Evolutionary conservation across 1,140 invertebrate species (phyloP).

Genomic region (Drosophila melanogaster): DNA sequence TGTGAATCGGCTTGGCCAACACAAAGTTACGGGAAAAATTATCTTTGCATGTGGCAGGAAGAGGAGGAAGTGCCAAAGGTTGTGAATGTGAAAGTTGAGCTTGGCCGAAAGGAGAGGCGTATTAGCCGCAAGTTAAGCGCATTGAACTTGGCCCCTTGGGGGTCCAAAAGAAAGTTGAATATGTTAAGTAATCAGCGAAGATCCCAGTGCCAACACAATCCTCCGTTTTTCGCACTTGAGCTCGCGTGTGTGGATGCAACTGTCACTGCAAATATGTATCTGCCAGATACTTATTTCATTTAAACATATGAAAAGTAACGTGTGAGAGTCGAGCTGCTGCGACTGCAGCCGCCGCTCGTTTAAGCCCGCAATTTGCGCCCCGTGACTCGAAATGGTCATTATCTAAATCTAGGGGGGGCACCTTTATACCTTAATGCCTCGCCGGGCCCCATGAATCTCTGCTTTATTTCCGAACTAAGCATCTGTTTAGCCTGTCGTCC

Average conservation of each 20-base stretch:
- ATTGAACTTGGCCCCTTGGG: conserved; percentile 67
- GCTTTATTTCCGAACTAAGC: conserved; percentile 16
- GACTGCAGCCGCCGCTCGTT: conserved; percentile 13
- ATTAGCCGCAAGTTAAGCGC: conserved; percentile 60
- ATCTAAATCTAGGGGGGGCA: conserved; percentile 51
- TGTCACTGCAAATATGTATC: conserved; percentile 17
- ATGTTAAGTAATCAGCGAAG: conserved; percentile 69
- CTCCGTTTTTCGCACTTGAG: conserved; percentile 7
- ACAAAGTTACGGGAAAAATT: conserved; percentile 15
- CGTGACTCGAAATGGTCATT: conserved; percentile 62
- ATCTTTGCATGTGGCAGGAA: conserved; percentile 25
- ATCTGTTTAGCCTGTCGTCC: conserved; percentile 45
- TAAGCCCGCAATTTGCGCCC: conserved; percentile 40
- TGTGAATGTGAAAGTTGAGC: conserved; percentile 73
- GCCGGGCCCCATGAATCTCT: conserved; percentile 15
- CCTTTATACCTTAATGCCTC: conserved; percentile 8
- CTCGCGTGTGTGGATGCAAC: conserved; percentile 42
- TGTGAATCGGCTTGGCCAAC: conserved; percentile 31
- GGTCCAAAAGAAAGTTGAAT: conserved; percentile 74
- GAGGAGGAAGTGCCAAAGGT: conserved; percentile 73
- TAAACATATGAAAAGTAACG: conserved; percentile 65
- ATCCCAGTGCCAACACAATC: conserved; percentile 31
- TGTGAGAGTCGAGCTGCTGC: conserved; percentile 19
- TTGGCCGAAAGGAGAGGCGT: conserved; percentile 36
- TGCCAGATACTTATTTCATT: conserved; percentile 48